These are phyloP conservation scores for Chloromyia formosa DNA, from an alignment of 2,888 invertebrate species.

Conservation along the genomic window DNA sequence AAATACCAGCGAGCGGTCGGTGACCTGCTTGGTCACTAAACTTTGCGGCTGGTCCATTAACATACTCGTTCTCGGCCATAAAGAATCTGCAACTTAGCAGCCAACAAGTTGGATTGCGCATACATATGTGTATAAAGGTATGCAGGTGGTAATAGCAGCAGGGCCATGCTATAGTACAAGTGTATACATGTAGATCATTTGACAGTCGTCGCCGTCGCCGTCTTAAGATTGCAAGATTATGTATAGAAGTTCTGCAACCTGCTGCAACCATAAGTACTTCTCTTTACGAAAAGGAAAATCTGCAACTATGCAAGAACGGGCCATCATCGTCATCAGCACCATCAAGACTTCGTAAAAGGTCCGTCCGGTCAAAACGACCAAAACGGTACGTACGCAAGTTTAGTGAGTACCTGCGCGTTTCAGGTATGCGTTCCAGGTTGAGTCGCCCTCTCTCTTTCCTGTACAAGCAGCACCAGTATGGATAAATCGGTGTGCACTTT, in stretches of 20 bases:
- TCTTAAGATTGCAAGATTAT: no score
- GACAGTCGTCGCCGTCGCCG: background rate
- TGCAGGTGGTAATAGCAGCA: conserved; percentile 10
- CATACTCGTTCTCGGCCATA: conserved; percentile 43
- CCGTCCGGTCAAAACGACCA: background rate
- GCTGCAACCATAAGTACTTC: background rate
- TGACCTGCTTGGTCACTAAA: conserved; percentile 38
- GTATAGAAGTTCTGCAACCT: conserved; percentile 26
- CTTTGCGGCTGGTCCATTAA: conserved; percentile 31
- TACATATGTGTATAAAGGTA: background rate
- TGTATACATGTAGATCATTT: background rate
- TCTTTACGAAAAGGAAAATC: conserved; percentile 33
- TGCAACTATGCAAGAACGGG: background rate
- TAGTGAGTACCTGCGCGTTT: background rate
- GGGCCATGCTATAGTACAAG: background rate
- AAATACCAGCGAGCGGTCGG: conserved; percentile 28
- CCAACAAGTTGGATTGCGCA: conserved; percentile 1
- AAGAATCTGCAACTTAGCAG: conserved; percentile 22
- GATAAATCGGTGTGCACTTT: background rate
- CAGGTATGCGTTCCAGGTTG: background rate
- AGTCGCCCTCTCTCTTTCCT: no score
- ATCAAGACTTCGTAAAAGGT: background rate
- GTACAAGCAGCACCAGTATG: background rate
- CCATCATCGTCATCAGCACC: no score
- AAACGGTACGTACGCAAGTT: conserved; percentile 1